A percentile compares a stretch with the other conserved stretches of the same genome.
Conservation (phyloP, 2,888 invertebrate species). For the Microctonus brassicae region DNA sequence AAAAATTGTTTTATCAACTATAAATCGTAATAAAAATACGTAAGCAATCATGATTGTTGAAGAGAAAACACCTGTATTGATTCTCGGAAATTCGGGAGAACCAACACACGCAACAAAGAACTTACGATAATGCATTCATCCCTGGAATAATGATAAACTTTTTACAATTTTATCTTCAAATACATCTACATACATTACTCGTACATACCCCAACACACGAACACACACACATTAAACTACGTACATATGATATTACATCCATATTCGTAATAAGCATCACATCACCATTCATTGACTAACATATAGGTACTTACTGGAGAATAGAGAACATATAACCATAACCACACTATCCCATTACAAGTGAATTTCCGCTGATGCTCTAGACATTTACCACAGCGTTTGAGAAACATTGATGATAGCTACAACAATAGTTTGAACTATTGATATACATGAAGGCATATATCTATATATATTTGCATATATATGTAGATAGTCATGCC, state of each 20-base stretch:
- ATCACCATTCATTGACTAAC: neutral
- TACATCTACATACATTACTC: no score
- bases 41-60: neutral
- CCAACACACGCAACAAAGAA: neutral
- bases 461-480: neutral
- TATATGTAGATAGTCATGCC: neutral
- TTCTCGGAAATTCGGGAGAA: neutral
- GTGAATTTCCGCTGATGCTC: conserved; percentile 25
- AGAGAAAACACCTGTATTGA: neutral
- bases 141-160: conserved; percentile 11
- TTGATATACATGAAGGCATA: no score
- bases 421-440: neutral
- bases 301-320: neutral
- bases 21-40: neutral
- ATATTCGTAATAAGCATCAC: neutral
- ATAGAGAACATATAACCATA: neutral
- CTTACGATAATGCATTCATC: conserved; percentile 36
- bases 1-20: neutral
- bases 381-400: conserved; percentile 15
- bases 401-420: conserved; percentile 3
- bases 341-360: conserved; percentile 33
- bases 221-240: no score
- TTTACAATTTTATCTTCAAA: conserved; percentile 34
- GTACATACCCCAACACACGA: no score
- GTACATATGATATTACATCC: conserved; percentile 16